Base-by-base conservation (phyloP, 1,140 invertebrate species). In the Triops longicaudatus region DNA sequence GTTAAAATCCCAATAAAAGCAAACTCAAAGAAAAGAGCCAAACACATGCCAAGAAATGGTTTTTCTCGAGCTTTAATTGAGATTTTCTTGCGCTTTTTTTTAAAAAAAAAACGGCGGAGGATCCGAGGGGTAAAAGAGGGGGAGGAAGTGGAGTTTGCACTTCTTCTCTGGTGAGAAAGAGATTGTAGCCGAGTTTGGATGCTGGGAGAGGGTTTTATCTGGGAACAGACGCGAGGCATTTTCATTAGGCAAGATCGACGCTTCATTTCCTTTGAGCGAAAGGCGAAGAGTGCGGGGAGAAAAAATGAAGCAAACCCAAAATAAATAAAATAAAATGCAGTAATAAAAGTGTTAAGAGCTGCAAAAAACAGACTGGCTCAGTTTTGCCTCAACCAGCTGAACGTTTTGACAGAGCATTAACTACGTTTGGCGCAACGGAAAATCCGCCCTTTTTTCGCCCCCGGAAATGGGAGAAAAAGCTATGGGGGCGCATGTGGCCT, bases 181-280 rank as follows among this genome's bases (percentile, higher is more conserved):
- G 50, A 63, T 63, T 63, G 17, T 63, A 63, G 50, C 50, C 2
- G 2, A 37, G 31, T 37, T 63, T 63, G 50, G 50, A 17, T 63
- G 0, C 50, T 63, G 31, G 17, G 50, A 63, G 50, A 63, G 50
- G 50, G 50, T 12, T 63, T 63, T 63, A 63, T 63, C 50, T 22
- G 50, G 14, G 50, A 22, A 63, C 50, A 63, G 50, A 22, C 50
- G 22, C 50, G n/a, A 63, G 50, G 50, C 50, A 63, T 63, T 63
- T 63, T 63, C 50, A 63, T 63, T 63, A 63, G 50, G 50, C 50
- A 22, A 63, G 50, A 63, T 63, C 50, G 50, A 63, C 50, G 50
- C 50, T 63, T 63, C 50, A 63, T 63, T 63, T 63, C 50, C 50
- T 22, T 63, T 63, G 14, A n/a, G 22, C 17, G 17, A 63, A 1